Percentiles rank a stretch among this genome's conserved stretches.
phyloP scores from a whole-genome alignment of 2,888 invertebrate genomes.

The Macrosiphum euphorbiae region DNA sequence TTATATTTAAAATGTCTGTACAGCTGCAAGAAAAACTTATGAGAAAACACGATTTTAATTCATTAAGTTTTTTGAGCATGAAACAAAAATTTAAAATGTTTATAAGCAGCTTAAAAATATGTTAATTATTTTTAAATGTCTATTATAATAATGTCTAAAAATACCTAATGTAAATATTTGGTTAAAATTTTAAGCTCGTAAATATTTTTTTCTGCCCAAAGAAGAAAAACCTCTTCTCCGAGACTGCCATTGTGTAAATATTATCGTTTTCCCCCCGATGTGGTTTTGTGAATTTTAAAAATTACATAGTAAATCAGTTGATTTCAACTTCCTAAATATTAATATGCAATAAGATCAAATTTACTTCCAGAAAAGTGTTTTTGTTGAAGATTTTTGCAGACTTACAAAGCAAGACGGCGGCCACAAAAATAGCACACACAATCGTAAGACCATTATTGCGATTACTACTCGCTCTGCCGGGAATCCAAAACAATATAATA shows the following conservation, averaged over 20 bases:
- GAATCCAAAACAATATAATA: neutral
- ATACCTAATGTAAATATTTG: neutral
- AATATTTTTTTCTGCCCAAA: neutral
- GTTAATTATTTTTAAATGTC: neutral
- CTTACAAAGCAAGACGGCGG: neutral
- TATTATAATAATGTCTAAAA: neutral
- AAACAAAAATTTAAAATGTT: neutral
- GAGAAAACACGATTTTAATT: neutral
- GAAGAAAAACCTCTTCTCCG: neutral
- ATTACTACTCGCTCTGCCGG: neutral
- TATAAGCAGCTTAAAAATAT: neutral
- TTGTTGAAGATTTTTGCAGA: neutral
- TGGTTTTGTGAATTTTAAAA: neutral
- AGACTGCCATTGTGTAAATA: neutral
- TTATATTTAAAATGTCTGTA: neutral
- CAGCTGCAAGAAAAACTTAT: neutral
- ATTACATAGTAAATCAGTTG: neutral
- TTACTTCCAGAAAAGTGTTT: neutral
- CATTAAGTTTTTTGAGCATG: neutral
- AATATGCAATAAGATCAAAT: neutral
- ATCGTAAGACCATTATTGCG: neutral
- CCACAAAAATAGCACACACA: neutral
- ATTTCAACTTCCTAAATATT: neutral
- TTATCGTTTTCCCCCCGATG: neutral
- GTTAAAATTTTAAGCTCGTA: neutral